These are phyloP conservation scores for Rosalia funebris DNA, from an alignment of 2,888 invertebrate species.

Conservation along the genomic window DNA sequence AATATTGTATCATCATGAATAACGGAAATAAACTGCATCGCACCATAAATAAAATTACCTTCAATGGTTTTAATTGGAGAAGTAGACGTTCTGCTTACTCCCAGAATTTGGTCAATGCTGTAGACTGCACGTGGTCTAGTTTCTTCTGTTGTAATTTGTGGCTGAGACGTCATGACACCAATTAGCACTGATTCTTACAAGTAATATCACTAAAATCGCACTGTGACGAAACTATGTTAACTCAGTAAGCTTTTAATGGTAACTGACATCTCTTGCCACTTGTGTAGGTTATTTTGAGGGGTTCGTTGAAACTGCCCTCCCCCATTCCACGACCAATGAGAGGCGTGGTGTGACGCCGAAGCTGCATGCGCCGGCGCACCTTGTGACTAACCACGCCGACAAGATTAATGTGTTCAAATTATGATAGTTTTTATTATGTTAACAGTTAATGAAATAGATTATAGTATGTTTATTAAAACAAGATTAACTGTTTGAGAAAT, in stretches of 20 bases:
- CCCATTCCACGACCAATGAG: constrained; percentile 49
- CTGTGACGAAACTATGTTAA: constrained; percentile 2
- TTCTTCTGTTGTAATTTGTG: constrained; percentile 49
- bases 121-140: constrained; percentile 61
- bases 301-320: constrained; percentile 48
- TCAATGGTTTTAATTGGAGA: constrained; percentile 49
- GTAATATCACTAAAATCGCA: constrained; percentile 8
- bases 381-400: constrained; percentile 56
- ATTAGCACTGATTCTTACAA: neutral
- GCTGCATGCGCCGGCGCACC: constrained; percentile 49
- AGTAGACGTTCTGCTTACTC: constrained; percentile 51
- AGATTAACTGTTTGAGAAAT: constrained; percentile 55
- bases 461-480: constrained; percentile 51
- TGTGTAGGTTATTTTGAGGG: constrained; percentile 49
- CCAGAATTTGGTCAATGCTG: constrained; percentile 64
- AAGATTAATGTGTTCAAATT: constrained; percentile 51
- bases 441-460: constrained; percentile 57
- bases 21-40: too few relatives aligned
- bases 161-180: constrained; percentile 47
- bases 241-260: constrained; percentile 30
- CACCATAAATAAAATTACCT: constrained; percentile 50
- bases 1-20: too few relatives aligned
- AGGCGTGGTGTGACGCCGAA: constrained; percentile 25
- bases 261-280: constrained; percentile 53
- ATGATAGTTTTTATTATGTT: constrained; percentile 48